Evolutionary conservation across 2,113 vertebrate genomes (phyloP), one percentile per base, ranked within the genome.

Genomic region (Xyrauchen texanus): DNA sequence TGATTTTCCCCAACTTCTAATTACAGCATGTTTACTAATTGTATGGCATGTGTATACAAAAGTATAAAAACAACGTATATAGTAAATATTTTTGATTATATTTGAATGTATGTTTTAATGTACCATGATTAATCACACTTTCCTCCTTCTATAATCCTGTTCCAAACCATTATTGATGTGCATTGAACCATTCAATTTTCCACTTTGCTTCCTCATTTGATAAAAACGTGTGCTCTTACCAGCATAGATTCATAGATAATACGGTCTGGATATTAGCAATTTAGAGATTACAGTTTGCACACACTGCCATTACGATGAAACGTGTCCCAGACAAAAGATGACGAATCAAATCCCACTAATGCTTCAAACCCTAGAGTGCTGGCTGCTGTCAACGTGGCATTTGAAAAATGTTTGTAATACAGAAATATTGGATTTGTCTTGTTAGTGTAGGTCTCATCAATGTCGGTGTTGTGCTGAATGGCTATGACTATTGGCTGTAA

Each of bases 211-310:
- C 53, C n/a, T 4, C 13, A 58, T 13, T 58, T 58, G 55, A 58
- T 15, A 58, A 12, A 58, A 13, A 58, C 13, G 13, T 58, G 55
- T 15, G 55, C 52, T 16, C 5, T 58, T 68, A 68, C 47, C 16
- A 34, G 47, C 66, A 10, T 15, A 12, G 66, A 68, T 68, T 71
- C 53, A 58, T 72, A 8, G 8, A 46, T 60, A 11, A 15, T 58
- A 47, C 46, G 8, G 60, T 73, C n/a, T 47, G 55, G 34, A 73
- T 73, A 60, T 73, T 47, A 73, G 8, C 11, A 47, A 61, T 73
- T 15, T 47, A 8, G 45, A 45, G 68, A 72, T 4, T 11, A 3
- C 42, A 55, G 8, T 11, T 60, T 5, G 4, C 42, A 45, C 42
- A 7, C 13, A 16, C 52, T 46, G 55, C 46, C 70, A 60, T 47